Evolutionary conservation across 2,113 vertebrate genomes (phyloP), one percentile per base, ranked within the genome.

Genomic region (Mustela lutreola): DNA sequence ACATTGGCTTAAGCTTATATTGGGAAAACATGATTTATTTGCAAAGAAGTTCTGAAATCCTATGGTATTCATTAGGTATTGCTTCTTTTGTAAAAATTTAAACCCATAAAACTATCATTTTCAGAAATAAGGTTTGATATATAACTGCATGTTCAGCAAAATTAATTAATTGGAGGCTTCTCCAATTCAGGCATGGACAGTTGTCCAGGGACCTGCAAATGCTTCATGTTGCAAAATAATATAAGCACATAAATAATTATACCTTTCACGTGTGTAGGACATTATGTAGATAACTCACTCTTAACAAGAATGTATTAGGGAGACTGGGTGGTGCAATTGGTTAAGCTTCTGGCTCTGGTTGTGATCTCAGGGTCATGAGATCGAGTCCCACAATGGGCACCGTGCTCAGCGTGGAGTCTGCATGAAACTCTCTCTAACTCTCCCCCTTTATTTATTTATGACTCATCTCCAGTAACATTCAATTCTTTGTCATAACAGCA

Each of bases 101-200:
- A 92, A 42, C 11, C 7, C 22, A 75, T 50, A 58, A 73, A 87
- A 90, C 71, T 92, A 79, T 89, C 15, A n/a, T 93, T 96, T 96
- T 79, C 53, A 91, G 81, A 94, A 48, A n/a, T 45, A 89, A 36
- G 39, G 86, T 93, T 92, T 94, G 33, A 62, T 91, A 87, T 71
- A 92, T 98, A 94, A 84, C 75, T 39, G 4, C 48, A 56, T 89
- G 15, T 85, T 92, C n/a, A 83, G 42, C 48, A 95, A 93, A 97
- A 96, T 78, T 94, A 96, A 79, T 96, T 92, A 96, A 67, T 92
- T 94, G 67, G 50, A 78, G 31, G 11, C 22, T 90, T 98, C 50
- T 92, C 7, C 28, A 92, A 36, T 92, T 91, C 42, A 42, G 36
- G 48, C 33, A 76, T 42, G 79, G 65, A 70, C 42, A 78, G 11